These are phyloP conservation scores for Engystomops pustulosus DNA, from an alignment of 2,113 vertebrate genomes.

Conservation along the genomic window DNA sequence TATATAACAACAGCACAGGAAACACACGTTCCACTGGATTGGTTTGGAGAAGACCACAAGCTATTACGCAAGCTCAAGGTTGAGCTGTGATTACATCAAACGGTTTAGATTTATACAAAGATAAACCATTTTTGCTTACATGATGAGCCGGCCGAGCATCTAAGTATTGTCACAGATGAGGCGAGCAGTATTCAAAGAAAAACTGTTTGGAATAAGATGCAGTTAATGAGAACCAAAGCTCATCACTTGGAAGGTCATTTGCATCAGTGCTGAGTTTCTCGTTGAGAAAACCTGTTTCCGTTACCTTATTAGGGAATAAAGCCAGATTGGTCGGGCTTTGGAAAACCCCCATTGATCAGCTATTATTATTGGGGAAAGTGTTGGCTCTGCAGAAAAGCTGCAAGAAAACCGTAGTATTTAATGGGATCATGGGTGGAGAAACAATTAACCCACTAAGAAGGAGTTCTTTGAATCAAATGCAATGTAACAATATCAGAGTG, in stretches of 20 bases:
- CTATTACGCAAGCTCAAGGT: slow-evolving; percentile 21
- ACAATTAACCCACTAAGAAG: no score
- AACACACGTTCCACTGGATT: background rate
- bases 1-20: slow-evolving; percentile 19
- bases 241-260: background rate
- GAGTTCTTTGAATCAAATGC: no score
- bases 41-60: background rate
- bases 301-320: no score
- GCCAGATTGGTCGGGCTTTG: no score
- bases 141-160: background rate
- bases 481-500: no score
- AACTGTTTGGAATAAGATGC: background rate
- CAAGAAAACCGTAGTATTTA: no score
- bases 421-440: no score
- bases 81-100: slow-evolving; percentile 10
- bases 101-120: background rate
- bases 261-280: background rate
- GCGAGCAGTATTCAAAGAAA: background rate
- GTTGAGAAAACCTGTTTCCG: background rate
- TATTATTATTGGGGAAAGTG: no score
- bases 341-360: no score
- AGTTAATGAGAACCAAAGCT: background rate
- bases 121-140: background rate
- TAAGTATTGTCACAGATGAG: slow-evolving; percentile 8
- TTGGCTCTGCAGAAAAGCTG: no score